Conservation (phyloP, 2,113 vertebrate species). For the Accipiter virgatus region DNA sequence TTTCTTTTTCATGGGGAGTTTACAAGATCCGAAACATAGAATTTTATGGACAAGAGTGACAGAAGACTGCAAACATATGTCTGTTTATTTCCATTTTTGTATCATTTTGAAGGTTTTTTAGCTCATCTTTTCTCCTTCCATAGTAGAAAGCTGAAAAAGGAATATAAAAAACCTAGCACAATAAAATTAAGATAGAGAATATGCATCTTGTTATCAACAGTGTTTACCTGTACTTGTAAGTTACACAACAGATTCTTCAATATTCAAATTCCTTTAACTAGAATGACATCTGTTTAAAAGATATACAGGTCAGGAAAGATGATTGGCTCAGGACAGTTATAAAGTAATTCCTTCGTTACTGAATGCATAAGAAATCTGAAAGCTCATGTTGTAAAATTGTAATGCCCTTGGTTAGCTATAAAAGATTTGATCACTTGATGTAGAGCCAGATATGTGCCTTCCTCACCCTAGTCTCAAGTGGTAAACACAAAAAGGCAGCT, state of each 20-base stretch:
- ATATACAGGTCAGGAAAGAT: background rate
- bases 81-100: background rate
- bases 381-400: background rate
- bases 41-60: background rate
- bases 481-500: background rate
- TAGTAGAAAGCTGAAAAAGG: background rate
- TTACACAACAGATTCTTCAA: background rate
- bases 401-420: background rate
- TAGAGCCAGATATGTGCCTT: background rate
- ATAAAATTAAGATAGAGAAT: background rate
- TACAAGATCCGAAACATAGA: background rate
- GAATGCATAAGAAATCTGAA: background rate
- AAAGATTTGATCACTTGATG: background rate
- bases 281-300: background rate
- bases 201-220: background rate
- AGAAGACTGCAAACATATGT: background rate
- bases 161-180: background rate
- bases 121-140: background rate
- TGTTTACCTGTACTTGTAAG: background rate
- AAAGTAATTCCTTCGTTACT: background rate
- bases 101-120: background rate
- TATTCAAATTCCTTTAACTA: background rate
- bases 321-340: background rate
- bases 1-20: background rate
- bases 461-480: background rate